Base-by-base conservation (phyloP, 1,140 invertebrate genomes). In the Leptinotarsa defecta region DNA sequence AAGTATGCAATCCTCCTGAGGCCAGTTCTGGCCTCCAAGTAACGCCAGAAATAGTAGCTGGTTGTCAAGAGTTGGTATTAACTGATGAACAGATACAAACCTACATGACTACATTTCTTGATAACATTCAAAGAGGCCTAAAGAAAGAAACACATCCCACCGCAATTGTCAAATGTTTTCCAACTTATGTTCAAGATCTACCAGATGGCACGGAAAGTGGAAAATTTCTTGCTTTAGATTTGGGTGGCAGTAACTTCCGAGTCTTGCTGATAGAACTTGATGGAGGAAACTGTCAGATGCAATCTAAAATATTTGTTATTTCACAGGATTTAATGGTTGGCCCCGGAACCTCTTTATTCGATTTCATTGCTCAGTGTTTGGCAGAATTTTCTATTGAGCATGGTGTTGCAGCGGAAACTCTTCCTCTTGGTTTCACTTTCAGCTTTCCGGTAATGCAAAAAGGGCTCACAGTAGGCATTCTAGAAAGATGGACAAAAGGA, bases 221-320 rank as follows among this genome's bases (percentile, higher is more conserved):
- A 65, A 95, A 98, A 87, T 99, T 97, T 86, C 87, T 99, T 82
- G 98, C 98, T 1, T 87, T 99, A 76, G 98, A 99, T 89, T 90
- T 99, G 78, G 98, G 98, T 48, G 98, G 98, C 1, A 99, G 98
- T n/a, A 99, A 99, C 86, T 99, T 99, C 88, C 91, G 98, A 76
- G 97, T 99, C 6, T 87, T 99, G 27, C 89, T 99, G 3, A 96
- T 99, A 80, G 92, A 95, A 71, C 87, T 99, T 62, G 89, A 93
- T 61, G 93, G 92, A 24, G 91, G 92, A 79, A 91, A 91, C 74
- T 95, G 94, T 81, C 91, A 93, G 76, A 98, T 99, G 93, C 92
- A 96, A 82, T 97, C 96, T 64, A 97, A 98, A 88, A 98, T 99
- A 79, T 99, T 95, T 86, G 94, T 96, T 8, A 95, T 99, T 81